Evolutionary conservation across 2,797 vertebrate species (phyloP).

Genomic region (Sphenopsis melanotis): DNA sequence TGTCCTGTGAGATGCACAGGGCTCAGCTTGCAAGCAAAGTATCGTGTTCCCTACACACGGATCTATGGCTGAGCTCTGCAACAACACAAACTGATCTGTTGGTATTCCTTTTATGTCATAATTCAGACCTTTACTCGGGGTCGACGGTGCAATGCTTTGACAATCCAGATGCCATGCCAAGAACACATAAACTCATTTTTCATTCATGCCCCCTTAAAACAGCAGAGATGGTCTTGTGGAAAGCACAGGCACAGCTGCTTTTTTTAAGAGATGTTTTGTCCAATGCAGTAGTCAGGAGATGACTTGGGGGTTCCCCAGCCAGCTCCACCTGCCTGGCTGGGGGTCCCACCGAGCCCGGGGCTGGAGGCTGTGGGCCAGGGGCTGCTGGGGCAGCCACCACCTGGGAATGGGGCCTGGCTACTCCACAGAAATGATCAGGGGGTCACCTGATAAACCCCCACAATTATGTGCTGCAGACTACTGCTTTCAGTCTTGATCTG

Average conservation of each 20-base stretch:
- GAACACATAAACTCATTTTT: background rate
- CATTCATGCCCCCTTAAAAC: background rate
- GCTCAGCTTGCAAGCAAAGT: background rate
- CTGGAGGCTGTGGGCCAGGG: background rate
- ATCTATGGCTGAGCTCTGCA: background rate
- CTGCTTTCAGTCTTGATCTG: background rate
- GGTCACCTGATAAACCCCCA: background rate
- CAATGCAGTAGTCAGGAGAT: fast-evolving
- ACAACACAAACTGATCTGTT: background rate
- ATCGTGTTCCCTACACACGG: background rate
- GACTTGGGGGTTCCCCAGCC: fast-evolving
- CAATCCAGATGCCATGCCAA: background rate
- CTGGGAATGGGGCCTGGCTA: background rate
- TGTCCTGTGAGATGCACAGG: background rate
- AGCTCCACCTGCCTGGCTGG: background rate
- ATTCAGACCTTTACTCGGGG: background rate
- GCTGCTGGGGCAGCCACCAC: background rate
- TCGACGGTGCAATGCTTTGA: background rate
- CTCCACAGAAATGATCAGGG: background rate
- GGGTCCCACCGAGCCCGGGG: background rate
- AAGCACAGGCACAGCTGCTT: background rate
- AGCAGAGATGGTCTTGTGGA: background rate
- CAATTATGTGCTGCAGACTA: background rate
- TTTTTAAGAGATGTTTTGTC: fast-evolving
- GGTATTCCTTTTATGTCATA: background rate